These are phyloP conservation scores for Anseranas semipalmata DNA, from an alignment of 2,113 vertebrate genomes.

Conservation along the genomic window DNA sequence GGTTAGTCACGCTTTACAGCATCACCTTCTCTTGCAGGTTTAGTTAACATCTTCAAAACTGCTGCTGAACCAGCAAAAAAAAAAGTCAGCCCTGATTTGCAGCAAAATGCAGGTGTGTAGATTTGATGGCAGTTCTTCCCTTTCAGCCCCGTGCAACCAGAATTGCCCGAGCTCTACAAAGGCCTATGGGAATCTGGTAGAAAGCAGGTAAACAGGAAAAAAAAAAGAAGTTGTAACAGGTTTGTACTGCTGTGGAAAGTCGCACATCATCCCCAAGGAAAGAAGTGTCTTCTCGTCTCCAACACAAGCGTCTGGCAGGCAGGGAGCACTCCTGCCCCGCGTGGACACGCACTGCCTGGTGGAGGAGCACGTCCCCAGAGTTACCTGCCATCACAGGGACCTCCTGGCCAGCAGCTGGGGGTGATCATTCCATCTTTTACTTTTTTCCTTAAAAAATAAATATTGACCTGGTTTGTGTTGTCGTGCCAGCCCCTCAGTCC, in stretches of 20 bases:
- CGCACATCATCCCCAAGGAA: background rate
- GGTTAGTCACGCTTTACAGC: background rate
- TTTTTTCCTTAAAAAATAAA: background rate
- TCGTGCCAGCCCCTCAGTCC: background rate
- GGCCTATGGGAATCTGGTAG: background rate
- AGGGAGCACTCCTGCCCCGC: background rate
- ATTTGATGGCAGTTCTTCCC: background rate
- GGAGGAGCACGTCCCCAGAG: fast-evolving
- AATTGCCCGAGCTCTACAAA: fast-evolving
- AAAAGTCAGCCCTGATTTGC: background rate
- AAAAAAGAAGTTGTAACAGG: background rate
- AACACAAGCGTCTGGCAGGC: background rate
- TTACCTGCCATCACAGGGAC: too few species aligned
- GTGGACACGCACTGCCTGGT: background rate
- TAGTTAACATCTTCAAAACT: background rate
- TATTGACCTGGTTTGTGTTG: background rate
- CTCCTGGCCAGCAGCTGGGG: background rate
- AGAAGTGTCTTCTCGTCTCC: background rate
- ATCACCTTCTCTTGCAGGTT: background rate
- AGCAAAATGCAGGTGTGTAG: fast-evolving
- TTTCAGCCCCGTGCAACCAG: background rate
- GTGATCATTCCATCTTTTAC: background rate
- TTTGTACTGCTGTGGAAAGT: background rate
- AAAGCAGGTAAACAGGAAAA: background rate
- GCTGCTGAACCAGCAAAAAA: background rate